Conservation (phyloP, 92 coral and sea anemone species). For the Umimayanthus kanabou region DNA sequence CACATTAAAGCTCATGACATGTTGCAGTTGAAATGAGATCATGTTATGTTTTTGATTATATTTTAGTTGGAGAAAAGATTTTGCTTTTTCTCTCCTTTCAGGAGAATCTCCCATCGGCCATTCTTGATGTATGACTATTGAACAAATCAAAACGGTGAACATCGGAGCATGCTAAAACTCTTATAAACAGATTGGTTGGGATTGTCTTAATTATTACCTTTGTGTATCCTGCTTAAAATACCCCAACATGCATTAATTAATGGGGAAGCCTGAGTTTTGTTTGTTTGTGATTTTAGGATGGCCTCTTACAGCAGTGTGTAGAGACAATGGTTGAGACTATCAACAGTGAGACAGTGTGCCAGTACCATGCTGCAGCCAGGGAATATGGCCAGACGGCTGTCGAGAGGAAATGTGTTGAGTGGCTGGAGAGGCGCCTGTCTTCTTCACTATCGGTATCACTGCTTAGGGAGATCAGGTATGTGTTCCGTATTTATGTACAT, state of each 20-base stretch:
- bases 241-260: background rate
- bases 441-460: slow-evolving; percentile 78
- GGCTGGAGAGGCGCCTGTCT: slow-evolving; percentile 88
- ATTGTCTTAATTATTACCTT: background rate
- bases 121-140: background rate
- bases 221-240: background rate
- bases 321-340: slow-evolving; percentile 87
- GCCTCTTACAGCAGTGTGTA: slow-evolving; percentile 78
- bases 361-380: slow-evolving; percentile 76
- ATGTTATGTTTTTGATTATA: too few relatives aligned
- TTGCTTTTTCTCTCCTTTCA: background rate
- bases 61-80: background rate
- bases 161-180: background rate
- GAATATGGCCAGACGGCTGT: slow-evolving; percentile 78
- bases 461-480: slow-evolving; percentile 83
- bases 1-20: too few relatives aligned
- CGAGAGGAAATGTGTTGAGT: slow-evolving; percentile 79
- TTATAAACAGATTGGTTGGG: background rate
- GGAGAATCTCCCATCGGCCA: background rate
- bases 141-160: background rate
- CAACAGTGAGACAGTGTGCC: slow-evolving; percentile 83
- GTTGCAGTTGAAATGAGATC: too few relatives aligned
- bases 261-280: too few relatives aligned
- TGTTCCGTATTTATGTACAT: background rate
- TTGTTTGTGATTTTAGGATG: slow-evolving; percentile 55